Evolutionary conservation across 2,113 vertebrate genomes (phyloP).

Genomic region (Aptenodytes forsteri): DNA sequence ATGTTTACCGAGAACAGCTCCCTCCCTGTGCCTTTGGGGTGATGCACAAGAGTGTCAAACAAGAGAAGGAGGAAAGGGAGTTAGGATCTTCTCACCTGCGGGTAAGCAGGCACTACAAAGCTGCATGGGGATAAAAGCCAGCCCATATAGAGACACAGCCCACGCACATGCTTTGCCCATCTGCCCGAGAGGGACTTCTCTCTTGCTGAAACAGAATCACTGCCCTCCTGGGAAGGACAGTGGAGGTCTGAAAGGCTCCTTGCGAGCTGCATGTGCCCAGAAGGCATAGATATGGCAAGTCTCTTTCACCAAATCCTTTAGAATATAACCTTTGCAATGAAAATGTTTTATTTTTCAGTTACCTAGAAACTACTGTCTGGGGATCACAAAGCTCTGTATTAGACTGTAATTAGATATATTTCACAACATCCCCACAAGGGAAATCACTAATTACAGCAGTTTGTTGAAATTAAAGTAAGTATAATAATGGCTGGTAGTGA

Average conservation of each 20-base stretch:
- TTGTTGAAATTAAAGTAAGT: constrained; percentile 21
- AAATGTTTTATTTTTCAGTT: not conserved
- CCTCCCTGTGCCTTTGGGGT: not conserved
- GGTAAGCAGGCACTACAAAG: not conserved
- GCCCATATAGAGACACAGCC: not conserved
- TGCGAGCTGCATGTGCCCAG: fast-evolving
- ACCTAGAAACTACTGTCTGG: not conserved
- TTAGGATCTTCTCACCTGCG: fast-evolving
- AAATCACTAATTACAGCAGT: constrained; percentile 33
- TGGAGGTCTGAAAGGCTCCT: not conserved
- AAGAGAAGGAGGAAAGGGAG: not conserved
- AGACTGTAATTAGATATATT: not conserved
- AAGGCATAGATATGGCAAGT: not conserved
- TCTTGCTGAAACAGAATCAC: not conserved
- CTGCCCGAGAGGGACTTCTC: not conserved
- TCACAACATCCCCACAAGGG: not conserved
- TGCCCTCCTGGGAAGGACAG: not conserved
- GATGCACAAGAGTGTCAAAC: not conserved
- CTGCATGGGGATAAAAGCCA: not conserved
- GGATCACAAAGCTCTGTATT: not conserved
- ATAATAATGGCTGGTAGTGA: not conserved
- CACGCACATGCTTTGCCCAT: not conserved
- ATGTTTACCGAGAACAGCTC: not conserved
- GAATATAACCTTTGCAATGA: not conserved
- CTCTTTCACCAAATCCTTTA: not conserved